These are phyloP conservation scores for Heterohyrax brucei DNA, from an alignment of 2,797 vertebrate species.

Conservation along the genomic window DNA sequence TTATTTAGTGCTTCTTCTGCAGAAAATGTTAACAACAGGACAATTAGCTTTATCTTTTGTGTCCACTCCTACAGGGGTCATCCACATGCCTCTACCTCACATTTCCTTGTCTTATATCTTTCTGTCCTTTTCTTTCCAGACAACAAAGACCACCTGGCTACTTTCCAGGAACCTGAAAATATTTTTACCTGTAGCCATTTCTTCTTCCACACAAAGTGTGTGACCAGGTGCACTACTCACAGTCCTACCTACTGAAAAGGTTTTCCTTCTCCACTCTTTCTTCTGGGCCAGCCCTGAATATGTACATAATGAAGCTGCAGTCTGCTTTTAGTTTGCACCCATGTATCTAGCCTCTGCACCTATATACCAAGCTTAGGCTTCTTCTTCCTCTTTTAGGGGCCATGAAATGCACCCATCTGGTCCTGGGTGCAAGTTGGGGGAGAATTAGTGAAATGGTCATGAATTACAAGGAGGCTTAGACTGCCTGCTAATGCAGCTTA, in stretches of 20 bases:
- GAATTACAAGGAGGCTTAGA: not conserved
- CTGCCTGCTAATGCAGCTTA: not conserved
- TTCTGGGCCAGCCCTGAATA: not conserved
- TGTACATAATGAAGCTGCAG: not conserved
- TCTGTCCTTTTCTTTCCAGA: not conserved
- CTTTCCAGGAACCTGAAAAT: not conserved
- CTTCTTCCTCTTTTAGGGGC: not conserved
- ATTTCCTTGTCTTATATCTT: not conserved
- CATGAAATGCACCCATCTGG: not conserved
- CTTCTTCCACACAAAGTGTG: not conserved
- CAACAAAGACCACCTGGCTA: not conserved
- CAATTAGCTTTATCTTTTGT: not conserved
- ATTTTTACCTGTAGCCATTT: not conserved
- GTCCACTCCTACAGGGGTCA: not conserved
- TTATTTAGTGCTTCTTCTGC: not conserved
- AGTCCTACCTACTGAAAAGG: not conserved
- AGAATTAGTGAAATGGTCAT: no score
- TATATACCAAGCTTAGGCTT: not conserved
- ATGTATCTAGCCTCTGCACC: not conserved
- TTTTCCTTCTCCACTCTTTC: not conserved
- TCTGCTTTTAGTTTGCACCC: not conserved
- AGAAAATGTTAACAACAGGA: not conserved
- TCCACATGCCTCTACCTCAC: not conserved
- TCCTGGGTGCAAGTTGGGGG: not conserved
- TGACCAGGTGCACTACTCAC: not conserved